phyloP scores from a whole-genome alignment of 1,140 invertebrate species.

The Cotesia typhae region DNA sequence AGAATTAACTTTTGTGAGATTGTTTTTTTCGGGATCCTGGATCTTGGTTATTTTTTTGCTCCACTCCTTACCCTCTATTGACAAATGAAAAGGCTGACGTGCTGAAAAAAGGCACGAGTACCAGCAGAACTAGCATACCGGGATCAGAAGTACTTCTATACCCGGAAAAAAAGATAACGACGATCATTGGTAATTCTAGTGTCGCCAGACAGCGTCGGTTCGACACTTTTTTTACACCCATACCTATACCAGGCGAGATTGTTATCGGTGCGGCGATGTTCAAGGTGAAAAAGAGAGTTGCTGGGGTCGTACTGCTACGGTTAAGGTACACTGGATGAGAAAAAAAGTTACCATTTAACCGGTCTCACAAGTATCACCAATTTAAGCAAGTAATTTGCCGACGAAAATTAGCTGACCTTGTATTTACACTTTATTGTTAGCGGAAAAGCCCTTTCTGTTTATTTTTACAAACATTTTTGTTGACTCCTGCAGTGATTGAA shows the following conservation, averaged over 20 bases:
- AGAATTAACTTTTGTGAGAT: constrained; percentile 9
- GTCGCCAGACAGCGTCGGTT: constrained; percentile 7
- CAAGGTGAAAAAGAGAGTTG: constrained; percentile 6
- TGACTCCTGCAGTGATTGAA: too few relatives aligned
- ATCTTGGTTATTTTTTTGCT: too few relatives aligned
- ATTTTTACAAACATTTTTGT: neutral
- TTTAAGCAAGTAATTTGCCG: constrained; percentile 5
- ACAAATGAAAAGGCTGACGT: too few relatives aligned
- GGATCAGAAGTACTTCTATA: neutral
- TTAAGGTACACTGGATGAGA: too few relatives aligned
- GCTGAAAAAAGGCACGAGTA: too few relatives aligned
- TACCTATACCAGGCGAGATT: constrained; percentile 13
- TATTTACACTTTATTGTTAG: constrained; percentile 23
- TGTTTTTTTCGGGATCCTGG: neutral
- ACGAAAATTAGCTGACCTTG: constrained; percentile 31
- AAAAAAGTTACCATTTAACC: constrained; percentile 22
- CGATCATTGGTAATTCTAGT: constrained; percentile 31
- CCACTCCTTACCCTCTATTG: too few relatives aligned
- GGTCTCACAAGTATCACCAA: constrained; percentile 24
- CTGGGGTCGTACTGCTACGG: too few relatives aligned
- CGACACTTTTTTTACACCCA: constrained; percentile 16
- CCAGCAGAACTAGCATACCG: constrained; percentile 1
- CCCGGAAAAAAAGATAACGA: constrained; percentile 16
- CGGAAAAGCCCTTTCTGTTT: neutral
- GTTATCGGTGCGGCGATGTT: neutral